Evolutionary conservation across 2,113 vertebrate species (phyloP).

Genomic region (Mastomys coucha): DNA sequence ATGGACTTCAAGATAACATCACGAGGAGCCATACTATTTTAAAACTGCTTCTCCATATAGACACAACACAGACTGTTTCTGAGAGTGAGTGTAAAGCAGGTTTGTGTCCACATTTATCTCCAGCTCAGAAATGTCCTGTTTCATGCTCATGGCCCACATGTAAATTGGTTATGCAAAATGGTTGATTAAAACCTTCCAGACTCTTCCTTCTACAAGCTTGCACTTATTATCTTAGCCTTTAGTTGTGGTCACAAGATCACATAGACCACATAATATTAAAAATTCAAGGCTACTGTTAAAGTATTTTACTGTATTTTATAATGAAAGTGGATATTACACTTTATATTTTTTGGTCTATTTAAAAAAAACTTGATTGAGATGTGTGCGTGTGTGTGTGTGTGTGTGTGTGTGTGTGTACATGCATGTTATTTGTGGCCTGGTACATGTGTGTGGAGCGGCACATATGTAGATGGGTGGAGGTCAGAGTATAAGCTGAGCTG

Average conservation of each 20-base stretch:
- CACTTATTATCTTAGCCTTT: not conserved
- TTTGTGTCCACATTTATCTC: constrained; percentile 41
- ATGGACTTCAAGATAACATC: constrained; percentile 12
- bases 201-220: not conserved
- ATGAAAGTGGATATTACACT: not conserved
- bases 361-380: not conserved
- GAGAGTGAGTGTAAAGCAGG: constrained; percentile 42
- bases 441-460: not conserved
- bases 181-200: constrained; percentile 77
- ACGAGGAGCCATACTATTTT: constrained; percentile 21
- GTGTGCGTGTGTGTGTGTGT: not conserved
- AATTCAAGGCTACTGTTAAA: constrained; percentile 4
- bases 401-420: not conserved
- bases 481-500: not conserved
- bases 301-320: not conserved
- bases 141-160: constrained; percentile 67
- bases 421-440: no score
- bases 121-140: constrained; percentile 56
- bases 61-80: constrained; percentile 40
- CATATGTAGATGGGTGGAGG: not conserved
- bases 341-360: not conserved
- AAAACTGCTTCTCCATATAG: not conserved
- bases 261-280: not conserved
- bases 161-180: constrained; percentile 57
- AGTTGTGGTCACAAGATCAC: not conserved